A percentile compares a stretch with the other conserved stretches of the same genome.
Evolutionary conservation across 1,140 invertebrate species (phyloP).

Genomic region (Drosophila pectinifera): DNA sequence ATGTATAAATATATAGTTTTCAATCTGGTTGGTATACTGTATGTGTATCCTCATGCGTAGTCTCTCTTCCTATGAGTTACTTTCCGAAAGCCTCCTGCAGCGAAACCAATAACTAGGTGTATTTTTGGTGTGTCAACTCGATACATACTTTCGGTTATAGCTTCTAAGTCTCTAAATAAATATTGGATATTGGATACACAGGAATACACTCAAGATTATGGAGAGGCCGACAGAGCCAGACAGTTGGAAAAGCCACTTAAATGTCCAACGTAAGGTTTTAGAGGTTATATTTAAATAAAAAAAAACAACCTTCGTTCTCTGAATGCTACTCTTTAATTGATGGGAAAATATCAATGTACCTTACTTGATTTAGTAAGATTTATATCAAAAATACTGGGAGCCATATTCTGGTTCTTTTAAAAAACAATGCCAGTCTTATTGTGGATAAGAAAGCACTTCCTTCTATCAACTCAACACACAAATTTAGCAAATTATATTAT

Average conservation of each 20-base stretch:
- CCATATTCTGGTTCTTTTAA: not conserved
- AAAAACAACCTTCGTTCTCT: too few relatives aligned
- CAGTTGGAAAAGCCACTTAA: not conserved
- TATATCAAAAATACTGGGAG: not conserved
- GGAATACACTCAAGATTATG: slow-evolving; percentile 6
- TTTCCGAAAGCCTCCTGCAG: slow-evolving; percentile 50
- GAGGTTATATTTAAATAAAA: not conserved
- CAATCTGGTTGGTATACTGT: slow-evolving; percentile 45
- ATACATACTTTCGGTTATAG: slow-evolving; percentile 34
- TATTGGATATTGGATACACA: slow-evolving; percentile 14
- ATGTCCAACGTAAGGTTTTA: not conserved
- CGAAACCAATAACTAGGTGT: slow-evolving; percentile 18
- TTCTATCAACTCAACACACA: not conserved
- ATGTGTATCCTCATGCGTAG: slow-evolving; percentile 13
- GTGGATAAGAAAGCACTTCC: not conserved
- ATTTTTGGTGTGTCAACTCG: slow-evolving; percentile 66
- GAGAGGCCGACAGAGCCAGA: slow-evolving; percentile 17
- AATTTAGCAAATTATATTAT: not conserved
- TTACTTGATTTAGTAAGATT: not conserved
- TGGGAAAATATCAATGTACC: not conserved
- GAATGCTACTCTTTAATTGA: too few relatives aligned
- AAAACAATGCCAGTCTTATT: slow-evolving; percentile 1
- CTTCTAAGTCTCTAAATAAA: slow-evolving; percentile 27
- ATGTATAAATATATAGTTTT: slow-evolving; percentile 40
- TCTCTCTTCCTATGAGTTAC: slow-evolving; percentile 40